phyloP scores from a whole-genome alignment of 2,797 vertebrate species.

The Pseudochaenichthys georgianus region DNA sequence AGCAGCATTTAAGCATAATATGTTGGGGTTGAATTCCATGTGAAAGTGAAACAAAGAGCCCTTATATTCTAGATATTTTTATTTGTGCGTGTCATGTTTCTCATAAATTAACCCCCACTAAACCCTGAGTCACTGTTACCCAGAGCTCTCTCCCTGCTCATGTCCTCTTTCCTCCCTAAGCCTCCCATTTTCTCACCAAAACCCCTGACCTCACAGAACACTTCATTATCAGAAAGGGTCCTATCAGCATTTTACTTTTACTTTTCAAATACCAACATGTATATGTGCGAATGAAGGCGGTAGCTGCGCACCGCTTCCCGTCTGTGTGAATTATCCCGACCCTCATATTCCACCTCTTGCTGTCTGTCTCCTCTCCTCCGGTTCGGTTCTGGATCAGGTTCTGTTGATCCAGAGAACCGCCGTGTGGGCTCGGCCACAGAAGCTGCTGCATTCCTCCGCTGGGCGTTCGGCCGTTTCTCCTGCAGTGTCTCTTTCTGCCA shows the following conservation, averaged over 20 bases:
- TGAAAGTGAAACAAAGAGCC: constrained; percentile 6
- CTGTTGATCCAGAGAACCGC: constrained; percentile 74
- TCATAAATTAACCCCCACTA: constrained; percentile 47
- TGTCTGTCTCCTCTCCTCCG: constrained; percentile 59
- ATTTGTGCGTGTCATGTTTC: constrained; percentile 19
- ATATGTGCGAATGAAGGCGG: constrained; percentile 18
- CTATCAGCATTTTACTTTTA: constrained; percentile 55
- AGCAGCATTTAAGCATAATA: background rate
- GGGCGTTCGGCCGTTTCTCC: constrained; percentile 70
- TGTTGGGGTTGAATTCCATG: background rate
- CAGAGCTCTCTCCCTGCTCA: constrained; percentile 49
- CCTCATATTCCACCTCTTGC: constrained; percentile 60
- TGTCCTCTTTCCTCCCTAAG: constrained; percentile 23
- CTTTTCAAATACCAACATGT: constrained; percentile 31
- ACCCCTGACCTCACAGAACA: constrained; percentile 56
- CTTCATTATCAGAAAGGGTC: constrained; percentile 56
- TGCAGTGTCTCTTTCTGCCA: constrained; percentile 52
- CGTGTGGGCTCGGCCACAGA: constrained; percentile 72
- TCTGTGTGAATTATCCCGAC: constrained; percentile 61
- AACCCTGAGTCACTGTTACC: constrained; percentile 52
- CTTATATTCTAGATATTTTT: background rate
- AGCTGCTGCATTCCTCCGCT: constrained; percentile 78
- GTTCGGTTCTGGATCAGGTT: constrained; percentile 72
- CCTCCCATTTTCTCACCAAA: constrained; percentile 54
- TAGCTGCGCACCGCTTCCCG: constrained; percentile 56